A percentile compares a stretch with the other conserved stretches of the same genome.
Conservation (phyloP, 2,113 vertebrate genomes). For the Potamarius usumacintae region DNA sequence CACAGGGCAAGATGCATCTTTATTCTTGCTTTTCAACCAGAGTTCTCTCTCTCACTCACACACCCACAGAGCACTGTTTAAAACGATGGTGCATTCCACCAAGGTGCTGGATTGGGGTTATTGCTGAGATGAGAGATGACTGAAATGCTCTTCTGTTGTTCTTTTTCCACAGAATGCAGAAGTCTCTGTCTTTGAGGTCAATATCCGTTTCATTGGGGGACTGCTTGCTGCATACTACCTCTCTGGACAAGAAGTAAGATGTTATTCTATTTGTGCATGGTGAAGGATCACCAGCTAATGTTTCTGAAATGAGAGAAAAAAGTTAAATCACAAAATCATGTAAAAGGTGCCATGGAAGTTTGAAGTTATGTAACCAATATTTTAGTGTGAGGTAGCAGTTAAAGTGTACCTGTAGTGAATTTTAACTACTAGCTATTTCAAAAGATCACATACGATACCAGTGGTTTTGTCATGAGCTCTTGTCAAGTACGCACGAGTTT, state of each 20-base stretch:
- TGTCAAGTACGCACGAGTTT: too few species aligned
- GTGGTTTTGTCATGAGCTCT: too few species aligned
- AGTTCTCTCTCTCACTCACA: neutral
- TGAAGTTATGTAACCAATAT: neutral
- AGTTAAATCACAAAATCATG: neutral
- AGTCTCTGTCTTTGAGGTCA: slow-evolving; percentile 97
- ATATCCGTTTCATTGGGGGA: slow-evolving; percentile 95
- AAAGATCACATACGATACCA: too few species aligned
- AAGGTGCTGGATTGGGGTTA: neutral
- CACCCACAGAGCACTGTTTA: neutral
- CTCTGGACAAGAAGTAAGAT: slow-evolving; percentile 91
- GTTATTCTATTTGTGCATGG: slow-evolving; percentile 1
- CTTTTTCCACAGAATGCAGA: slow-evolving; percentile 84
- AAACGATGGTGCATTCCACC: neutral
- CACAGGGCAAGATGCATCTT: neutral
- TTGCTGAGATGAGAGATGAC: neutral
- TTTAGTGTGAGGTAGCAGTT: neutral
- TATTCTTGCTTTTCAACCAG: neutral
- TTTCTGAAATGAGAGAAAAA: neutral
- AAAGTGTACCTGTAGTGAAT: neutral
- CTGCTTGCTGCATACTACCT: slow-evolving; percentile 93
- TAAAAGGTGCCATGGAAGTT: neutral
- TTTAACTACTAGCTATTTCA: too few species aligned
- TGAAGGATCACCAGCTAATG: neutral
- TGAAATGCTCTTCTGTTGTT: neutral